Percentiles rank a stretch among this genome's conserved stretches.
phyloP scores from a whole-genome alignment of 2,888 invertebrate genomes.

The Phyto melanocephala region DNA sequence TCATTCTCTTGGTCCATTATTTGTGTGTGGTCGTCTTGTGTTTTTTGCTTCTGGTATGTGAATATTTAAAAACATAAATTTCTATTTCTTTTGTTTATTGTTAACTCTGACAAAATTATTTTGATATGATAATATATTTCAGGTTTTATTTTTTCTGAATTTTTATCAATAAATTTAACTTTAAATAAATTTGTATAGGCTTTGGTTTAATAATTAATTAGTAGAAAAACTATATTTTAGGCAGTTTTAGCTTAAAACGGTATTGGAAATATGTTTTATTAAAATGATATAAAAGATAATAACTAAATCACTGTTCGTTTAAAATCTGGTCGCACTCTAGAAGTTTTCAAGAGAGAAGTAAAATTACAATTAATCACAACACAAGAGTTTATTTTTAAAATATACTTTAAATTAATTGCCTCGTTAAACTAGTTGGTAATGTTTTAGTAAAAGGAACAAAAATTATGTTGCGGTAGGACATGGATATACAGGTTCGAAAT shows the following conservation, averaged over 20 bases:
- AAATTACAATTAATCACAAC: too few species aligned
- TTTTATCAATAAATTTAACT: conserved; percentile 24
- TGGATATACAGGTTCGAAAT: too few species aligned
- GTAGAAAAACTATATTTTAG: not conserved
- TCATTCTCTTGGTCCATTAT: not conserved
- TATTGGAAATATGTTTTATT: too few species aligned
- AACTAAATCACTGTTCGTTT: too few species aligned
- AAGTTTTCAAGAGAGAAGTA: too few species aligned
- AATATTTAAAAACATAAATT: conserved; percentile 54
- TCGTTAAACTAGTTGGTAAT: too few species aligned
- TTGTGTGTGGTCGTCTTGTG: conserved; percentile 43
- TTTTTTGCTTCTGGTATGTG: conserved; percentile 21
- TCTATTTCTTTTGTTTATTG: conserved; percentile 52
- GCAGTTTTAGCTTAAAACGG: not conserved
- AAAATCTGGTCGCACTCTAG: too few species aligned
- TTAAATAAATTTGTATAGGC: not conserved
- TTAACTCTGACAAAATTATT: conserved; percentile 75
- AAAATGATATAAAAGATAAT: too few species aligned
- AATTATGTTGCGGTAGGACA: too few species aligned
- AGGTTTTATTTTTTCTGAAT: conserved; percentile 25
- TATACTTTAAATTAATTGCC: too few species aligned
- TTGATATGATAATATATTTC: conserved; percentile 69
- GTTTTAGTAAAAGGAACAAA: too few species aligned
- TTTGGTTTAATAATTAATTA: conserved; percentile 14
- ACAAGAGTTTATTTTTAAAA: too few species aligned